Evolutionary conservation across 2,888 invertebrate species (phyloP), one percentile per base, ranked within the genome.

Genomic region (Trachelus stipa): DNA sequence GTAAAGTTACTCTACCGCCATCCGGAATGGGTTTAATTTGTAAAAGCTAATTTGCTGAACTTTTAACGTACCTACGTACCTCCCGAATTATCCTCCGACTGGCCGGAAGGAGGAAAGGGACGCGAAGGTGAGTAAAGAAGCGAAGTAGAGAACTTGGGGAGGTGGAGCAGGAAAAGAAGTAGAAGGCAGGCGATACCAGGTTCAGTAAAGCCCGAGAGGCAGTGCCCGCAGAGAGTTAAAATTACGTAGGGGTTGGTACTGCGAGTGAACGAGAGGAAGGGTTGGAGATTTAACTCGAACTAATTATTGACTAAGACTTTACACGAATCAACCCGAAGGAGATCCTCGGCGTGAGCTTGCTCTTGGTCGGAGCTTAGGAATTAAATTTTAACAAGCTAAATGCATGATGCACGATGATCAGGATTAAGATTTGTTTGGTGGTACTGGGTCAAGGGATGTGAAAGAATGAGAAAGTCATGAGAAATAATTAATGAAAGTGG

Each of bases 31-130:
- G 84, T 90, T 88, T 90, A 88, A 90, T 90, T 90, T 89, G 90
- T 89, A 87, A 88, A 88, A 90, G 88, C 87, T 90, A 90, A 90
- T 90, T 90, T 87, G 85, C 83, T 85, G 81, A 88, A 90, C 87
- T 89, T 90, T 89, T 88, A 83, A 81, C 80, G 77, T 77, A 73
- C 33, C 73, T 74, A 74, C 74, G 74, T 77, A 76, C 77, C 75
- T 35, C 73, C 37, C 74, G 75, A 79, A 79, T 79, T 77, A 79
- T 79, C 77, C 77, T 79, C 79, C 79, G 77, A 77, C 68, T 75
- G 77, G 74, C 76, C 56, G 23, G 73, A 79, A 76, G 56, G 81
- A 81, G 80, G 79, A 82, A 82, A 82, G 78, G 83, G 30, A 73
- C 15, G 56, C 34, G 2, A 73, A 56, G 71, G 35, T 71, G 77